Percentiles rank a stretch among this genome's conserved stretches.
Evolutionary conservation across 2,888 invertebrate genomes (phyloP).

Genomic region (Melipona beecheii): DNA sequence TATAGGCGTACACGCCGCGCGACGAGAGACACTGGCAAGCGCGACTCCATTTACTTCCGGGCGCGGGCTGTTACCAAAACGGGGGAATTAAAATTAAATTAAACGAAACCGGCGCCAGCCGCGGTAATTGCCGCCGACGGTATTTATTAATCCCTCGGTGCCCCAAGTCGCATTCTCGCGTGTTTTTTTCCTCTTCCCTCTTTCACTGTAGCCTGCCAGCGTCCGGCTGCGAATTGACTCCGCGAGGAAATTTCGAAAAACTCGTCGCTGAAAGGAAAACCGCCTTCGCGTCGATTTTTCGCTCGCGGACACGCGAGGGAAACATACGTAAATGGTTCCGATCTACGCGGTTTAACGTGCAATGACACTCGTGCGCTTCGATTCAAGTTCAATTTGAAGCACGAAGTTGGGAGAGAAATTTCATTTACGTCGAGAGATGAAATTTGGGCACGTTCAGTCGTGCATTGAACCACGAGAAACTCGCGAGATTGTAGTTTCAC

Average conservation of each 20-base stretch:
- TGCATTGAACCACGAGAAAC: too few species aligned
- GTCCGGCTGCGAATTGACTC: neutral
- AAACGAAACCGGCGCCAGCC: neutral
- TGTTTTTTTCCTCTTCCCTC: neutral
- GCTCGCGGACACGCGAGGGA: too few species aligned
- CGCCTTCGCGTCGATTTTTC: too few species aligned
- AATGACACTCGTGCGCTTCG: too few species aligned
- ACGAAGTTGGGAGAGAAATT: too few species aligned
- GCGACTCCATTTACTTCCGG: neutral
- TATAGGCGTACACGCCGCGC: neutral
- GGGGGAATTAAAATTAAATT: conserved; percentile 7
- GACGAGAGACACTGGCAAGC: neutral
- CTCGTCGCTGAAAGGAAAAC: neutral
- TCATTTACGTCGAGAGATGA: too few species aligned
- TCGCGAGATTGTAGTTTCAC: too few species aligned
- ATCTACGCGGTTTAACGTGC: too few species aligned
- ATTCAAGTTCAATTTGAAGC: too few species aligned
- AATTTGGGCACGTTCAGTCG: too few species aligned
- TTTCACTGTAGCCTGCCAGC: too few species aligned
- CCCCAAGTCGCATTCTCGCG: neutral
- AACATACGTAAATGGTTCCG: too few species aligned
- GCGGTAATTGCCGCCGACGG: neutral
- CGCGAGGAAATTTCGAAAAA: neutral
- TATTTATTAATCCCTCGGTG: neutral
- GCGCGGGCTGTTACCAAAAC: neutral